phyloP scores from a whole-genome alignment of 2,113 vertebrate genomes.

The Xiphias gladius region DNA sequence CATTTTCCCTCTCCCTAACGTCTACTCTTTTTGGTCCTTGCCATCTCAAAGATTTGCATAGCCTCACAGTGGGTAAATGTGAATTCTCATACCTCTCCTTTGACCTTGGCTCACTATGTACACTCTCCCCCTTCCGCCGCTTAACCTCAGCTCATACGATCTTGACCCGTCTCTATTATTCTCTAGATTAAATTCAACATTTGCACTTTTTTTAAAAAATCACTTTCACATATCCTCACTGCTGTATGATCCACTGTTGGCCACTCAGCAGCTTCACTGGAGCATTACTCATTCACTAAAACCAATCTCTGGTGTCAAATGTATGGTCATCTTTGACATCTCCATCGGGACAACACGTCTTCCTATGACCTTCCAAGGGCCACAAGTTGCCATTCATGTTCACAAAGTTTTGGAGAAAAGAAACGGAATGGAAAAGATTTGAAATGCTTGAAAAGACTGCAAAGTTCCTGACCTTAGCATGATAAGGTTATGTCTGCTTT shows the following conservation, averaged over 20 bases:
- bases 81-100: conserved; percentile 20
- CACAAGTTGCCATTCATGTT: background rate
- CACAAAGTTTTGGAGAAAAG: conserved; percentile 14
- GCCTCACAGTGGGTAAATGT: background rate
- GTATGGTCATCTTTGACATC: background rate
- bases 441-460: conserved; percentile 17
- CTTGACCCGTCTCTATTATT: background rate
- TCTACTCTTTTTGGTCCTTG: conserved; percentile 12
- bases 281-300: background rate
- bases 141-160: conserved; percentile 5
- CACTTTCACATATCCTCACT: too few relatives aligned
- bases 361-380: background rate
- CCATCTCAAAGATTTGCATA: conserved; percentile 14
- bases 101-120: conserved; percentile 18
- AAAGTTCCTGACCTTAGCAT: conserved; percentile 41
- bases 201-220: too few relatives aligned
- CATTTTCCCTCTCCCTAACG: background rate
- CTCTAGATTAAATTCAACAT: background rate
- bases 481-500: conserved; percentile 41
- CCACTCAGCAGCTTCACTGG: too few relatives aligned
- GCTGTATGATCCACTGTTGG: too few relatives aligned
- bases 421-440: background rate
- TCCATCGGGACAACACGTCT: background rate
- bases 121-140: background rate
- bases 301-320: conserved; percentile 1